Evolutionary conservation across 1,140 invertebrate genomes (phyloP).

Genomic region (Trichomalopsis sarcophagae): DNA sequence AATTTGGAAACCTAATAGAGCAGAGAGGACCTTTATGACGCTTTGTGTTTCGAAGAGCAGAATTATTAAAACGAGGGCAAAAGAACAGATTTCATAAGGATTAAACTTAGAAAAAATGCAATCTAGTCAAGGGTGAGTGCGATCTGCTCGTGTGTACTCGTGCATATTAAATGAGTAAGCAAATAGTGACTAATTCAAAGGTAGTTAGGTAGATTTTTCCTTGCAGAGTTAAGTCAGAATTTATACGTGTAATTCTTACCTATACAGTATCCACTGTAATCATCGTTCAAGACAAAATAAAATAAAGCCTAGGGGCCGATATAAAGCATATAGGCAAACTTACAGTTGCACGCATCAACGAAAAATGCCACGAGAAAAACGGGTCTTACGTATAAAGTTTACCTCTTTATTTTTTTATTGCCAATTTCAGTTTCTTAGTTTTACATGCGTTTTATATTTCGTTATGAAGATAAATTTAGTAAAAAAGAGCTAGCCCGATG

Average conservation of each 20-base stretch:
- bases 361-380: constrained; percentile 40
- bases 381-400: constrained; percentile 44
- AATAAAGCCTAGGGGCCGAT: constrained; percentile 28
- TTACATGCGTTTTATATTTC: neutral
- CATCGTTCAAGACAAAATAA: constrained; percentile 42
- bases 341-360: constrained; percentile 32
- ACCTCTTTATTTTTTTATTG: constrained; percentile 42
- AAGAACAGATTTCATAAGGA: constrained; percentile 22
- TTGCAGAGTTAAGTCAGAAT: constrained; percentile 51
- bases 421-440: constrained; percentile 13
- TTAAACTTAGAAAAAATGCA: constrained; percentile 44
- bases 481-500: neutral
- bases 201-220: constrained; percentile 52
- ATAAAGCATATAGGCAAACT: constrained; percentile 27
- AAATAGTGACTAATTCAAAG: constrained; percentile 47
- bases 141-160: constrained; percentile 47
- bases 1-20: constrained; percentile 28
- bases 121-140: constrained; percentile 53
- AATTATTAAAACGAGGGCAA: constrained; percentile 9
- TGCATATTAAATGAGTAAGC: constrained; percentile 48
- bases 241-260: constrained; percentile 54
- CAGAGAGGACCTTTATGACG: constrained; percentile 10
- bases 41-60: constrained; percentile 4
- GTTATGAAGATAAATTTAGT: neutral
- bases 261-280: constrained; percentile 51